Evolutionary conservation across 2,888 invertebrate species (phyloP), one percentile per base, ranked within the genome.

Genomic region (Alloplasta piceator): DNA sequence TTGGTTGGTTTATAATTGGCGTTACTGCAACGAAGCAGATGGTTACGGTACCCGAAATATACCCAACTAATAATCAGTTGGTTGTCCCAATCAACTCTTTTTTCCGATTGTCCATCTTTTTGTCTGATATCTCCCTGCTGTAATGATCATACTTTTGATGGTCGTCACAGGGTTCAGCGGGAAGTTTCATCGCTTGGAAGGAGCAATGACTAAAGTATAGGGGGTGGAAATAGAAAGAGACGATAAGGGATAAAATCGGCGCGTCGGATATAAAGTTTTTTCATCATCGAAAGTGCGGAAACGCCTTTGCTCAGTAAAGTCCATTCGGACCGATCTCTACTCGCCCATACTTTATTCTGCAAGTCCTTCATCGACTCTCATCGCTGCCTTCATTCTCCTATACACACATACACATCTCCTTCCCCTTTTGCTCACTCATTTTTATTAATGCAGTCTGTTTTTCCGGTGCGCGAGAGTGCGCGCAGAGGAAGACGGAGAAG

Each of bases 371-470:
- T 52, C 66, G 52, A 70, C 66, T 64, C 58, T 61, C 67, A 43
- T 68, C 52, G 36, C 39, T 68, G 26, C 75, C 26, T 52, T 60
- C 26, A 36, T 52, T 43, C 26, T 10, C 14, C 48, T 16, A 5
- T 46, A n/a, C 50, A 50, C 58, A 55, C 26, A n/a, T 60, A 50
- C 58, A 55, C 61, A 50, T 55, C 46, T 43, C 12, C 46, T 26
- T 14, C 46, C 14, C 46, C 58, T 43, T 39, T 55, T 48, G 61
- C 67, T 72, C 39, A 14, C 70, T 74, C 75, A 75, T 82, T 82
- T 82, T 82, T 82, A 78, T 82, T 82, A 82, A 82, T 82, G 78
- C 82, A 75, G 75, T 82, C 78, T 78, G 78, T 82, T 82, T 82
- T 82, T 78, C 75, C 78, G 74, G 67, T n/a, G 74, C 26, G 67